These are phyloP conservation scores for Osmoderma eremita DNA, from an alignment of 2,888 invertebrate species.

Conservation along the genomic window DNA sequence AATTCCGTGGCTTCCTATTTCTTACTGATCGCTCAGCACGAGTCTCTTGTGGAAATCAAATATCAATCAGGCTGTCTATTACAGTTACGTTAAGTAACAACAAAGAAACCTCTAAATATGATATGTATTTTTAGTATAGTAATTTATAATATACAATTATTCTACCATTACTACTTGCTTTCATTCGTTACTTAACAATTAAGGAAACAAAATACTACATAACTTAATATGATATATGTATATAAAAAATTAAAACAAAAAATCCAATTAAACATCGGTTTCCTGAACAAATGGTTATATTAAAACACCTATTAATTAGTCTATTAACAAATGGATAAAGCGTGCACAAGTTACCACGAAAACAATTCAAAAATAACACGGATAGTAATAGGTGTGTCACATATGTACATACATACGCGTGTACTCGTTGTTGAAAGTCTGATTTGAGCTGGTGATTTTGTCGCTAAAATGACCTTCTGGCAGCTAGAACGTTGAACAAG, in stretches of 20 bases:
- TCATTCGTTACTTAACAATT: too few species aligned
- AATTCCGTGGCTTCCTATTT: conserved; percentile 20
- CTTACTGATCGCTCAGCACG: too few species aligned
- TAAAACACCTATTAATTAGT: neutral
- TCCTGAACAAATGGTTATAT: neutral
- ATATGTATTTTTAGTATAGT: too few species aligned
- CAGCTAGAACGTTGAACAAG: conserved; percentile 30
- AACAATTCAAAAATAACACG: conserved; percentile 24
- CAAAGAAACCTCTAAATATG: too few species aligned
- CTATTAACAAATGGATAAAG: neutral
- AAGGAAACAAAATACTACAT: too few species aligned
- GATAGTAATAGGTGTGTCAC: conserved; percentile 24
- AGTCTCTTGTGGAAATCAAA: too few species aligned
- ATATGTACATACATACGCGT: conserved; percentile 11
- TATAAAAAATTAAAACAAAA: neutral
- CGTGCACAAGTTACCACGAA: conserved; percentile 3
- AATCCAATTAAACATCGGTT: conserved; percentile 1
- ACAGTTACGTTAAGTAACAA: too few species aligned
- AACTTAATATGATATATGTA: too few species aligned
- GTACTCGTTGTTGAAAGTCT: conserved; percentile 32
- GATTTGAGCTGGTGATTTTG: conserved; percentile 16
- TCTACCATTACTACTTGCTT: too few species aligned
- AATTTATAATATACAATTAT: too few species aligned
- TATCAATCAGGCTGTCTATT: too few species aligned
- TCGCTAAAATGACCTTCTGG: conserved; percentile 33